phyloP scores from a whole-genome alignment of 2,113 vertebrate genomes.

The Colius striatus region DNA sequence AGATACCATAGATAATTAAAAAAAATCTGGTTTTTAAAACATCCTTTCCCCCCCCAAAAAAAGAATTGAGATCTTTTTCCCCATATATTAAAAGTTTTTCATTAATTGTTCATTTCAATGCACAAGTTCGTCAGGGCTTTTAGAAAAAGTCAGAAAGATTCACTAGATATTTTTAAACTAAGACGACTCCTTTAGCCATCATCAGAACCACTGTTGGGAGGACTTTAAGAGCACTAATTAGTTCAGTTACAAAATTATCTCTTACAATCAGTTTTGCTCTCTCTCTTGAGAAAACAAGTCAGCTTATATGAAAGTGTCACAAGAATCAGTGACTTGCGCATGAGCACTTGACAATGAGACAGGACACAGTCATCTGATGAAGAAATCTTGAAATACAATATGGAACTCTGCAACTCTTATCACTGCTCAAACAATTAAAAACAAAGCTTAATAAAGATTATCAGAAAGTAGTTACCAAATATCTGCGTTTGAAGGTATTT shows the following conservation, averaged over 20 bases:
- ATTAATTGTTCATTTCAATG: background rate
- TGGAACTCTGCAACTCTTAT: background rate
- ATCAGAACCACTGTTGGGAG: background rate
- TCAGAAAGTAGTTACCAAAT: background rate
- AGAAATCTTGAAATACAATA: background rate
- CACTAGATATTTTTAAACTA: conserved; percentile 19
- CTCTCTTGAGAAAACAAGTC: background rate
- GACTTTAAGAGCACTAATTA: background rate
- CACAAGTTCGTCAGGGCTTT: background rate
- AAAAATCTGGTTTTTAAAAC: background rate
- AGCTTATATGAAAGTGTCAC: background rate
- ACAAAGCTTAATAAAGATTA: background rate
- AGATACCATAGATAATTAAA: background rate
- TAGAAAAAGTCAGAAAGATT: background rate
- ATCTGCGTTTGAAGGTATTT: background rate
- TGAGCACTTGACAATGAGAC: background rate
- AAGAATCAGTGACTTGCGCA: background rate
- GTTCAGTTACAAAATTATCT: background rate
- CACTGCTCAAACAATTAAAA: background rate
- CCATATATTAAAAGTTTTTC: background rate
- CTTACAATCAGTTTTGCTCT: background rate
- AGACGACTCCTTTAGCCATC: background rate
- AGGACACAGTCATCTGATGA: background rate
- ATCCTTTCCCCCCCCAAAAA: background rate
- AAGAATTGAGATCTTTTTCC: background rate